Base-by-base conservation (phyloP, 1,140 invertebrate species). In the Drosophila rufa region DNA sequence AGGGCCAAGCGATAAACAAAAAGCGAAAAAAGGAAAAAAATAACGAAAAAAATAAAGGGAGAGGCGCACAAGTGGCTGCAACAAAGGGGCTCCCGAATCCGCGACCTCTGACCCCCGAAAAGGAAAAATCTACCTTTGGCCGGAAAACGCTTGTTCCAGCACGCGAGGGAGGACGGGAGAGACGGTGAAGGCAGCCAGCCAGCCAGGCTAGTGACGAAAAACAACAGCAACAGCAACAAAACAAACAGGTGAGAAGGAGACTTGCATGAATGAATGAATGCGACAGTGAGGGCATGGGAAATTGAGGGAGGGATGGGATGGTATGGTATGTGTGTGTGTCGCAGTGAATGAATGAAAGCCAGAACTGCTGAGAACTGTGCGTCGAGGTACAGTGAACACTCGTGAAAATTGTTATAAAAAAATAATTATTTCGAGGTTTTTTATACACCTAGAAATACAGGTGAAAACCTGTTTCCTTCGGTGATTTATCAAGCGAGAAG, bases 101-200 rank as follows among this genome's bases (percentile, higher is more conserved):
- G 61, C 67, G 51, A 80, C 64, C 74, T 75, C 82, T 81, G 74
- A 84, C 62, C 81, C 76, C 43, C 46, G 25, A 75, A 66, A 57
- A 66, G 51, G 51, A 33, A 69, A 69, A 45, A 68, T 46, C 67
- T 68, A 67, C 67, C 82, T 69, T 65, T 61, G 82, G 83, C 84
- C 81, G 84, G 77, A 87, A 89, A 87, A 87, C 83, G 80, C 83
- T 87, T 87, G 83, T 87, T 87, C 80, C 77, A 66, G 82, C 77
- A 73, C 70, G 67, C 46, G 55, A 84, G 62, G 43, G 40, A 74
- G 53, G 33, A 14, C 38, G 17, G 17, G 59, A 47, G 50, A 46
- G 64, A 62, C 33, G 43, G 51, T 2, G 22, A 71, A 82, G 43
- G 43, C 42, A 43, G 50, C 55, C 53, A 58, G 46, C 64, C 40